These are phyloP conservation scores for Aythya baeri DNA, from an alignment of 2,113 vertebrate genomes.

Conservation along the genomic window DNA sequence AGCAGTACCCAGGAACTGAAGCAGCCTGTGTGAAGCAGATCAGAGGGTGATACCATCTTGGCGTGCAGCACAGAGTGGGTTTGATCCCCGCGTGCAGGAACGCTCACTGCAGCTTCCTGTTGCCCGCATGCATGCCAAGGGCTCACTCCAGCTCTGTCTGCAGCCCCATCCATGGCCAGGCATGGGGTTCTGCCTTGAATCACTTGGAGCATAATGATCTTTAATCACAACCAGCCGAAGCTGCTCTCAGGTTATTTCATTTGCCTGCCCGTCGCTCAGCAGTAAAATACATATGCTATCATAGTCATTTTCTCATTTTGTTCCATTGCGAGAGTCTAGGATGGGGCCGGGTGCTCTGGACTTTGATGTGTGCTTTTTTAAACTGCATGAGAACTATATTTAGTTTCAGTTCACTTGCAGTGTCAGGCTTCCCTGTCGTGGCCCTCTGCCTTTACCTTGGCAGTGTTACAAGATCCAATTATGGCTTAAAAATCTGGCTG, in stretches of 20 bases:
- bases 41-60: not conserved
- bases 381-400: constrained; percentile 72
- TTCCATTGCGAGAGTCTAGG: constrained; percentile 24
- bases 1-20: not conserved
- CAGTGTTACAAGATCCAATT: constrained; percentile 77
- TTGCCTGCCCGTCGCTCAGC: not conserved
- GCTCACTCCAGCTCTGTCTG: fast-evolving
- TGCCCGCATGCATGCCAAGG: fast-evolving
- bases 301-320: constrained; percentile 32
- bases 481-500: constrained; percentile 76
- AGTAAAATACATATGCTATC: constrained; percentile 51
- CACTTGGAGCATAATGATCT: not conserved
- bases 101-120: fast-evolving
- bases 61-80: not conserved
- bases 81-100: not conserved
- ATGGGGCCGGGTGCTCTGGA: constrained; percentile 11
- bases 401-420: constrained; percentile 75
- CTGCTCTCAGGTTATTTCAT: constrained; percentile 1
- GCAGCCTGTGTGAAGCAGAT: not conserved
- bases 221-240: constrained; percentile 38
- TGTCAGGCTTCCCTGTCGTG: constrained; percentile 71
- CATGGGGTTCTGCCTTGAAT: not conserved
- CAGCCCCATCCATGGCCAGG: not conserved
- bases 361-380: constrained; percentile 65
- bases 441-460: constrained; percentile 75